phyloP scores from a whole-genome alignment of 2,113 vertebrate species.

The Cavia porcellus region DNA sequence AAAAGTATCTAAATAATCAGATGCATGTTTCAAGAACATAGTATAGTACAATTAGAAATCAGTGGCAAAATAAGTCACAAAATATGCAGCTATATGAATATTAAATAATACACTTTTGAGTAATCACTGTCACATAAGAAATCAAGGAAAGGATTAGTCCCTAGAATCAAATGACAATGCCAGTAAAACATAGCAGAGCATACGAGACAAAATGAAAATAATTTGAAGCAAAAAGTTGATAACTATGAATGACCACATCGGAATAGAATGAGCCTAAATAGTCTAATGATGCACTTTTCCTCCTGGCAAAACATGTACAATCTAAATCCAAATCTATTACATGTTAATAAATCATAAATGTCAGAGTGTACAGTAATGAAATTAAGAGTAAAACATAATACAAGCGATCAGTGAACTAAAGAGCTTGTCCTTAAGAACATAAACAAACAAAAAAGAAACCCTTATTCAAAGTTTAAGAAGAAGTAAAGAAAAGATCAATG shows the following conservation, averaged over 20 bases:
- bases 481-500: background rate
- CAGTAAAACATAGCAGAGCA: background rate
- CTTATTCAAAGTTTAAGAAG: background rate
- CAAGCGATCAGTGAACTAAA: background rate
- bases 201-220: background rate
- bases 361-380: background rate
- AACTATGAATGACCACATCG: background rate
- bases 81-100: background rate
- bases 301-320: too few relatives aligned
- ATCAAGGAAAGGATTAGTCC: background rate
- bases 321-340: background rate
- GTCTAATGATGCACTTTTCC: too few relatives aligned
- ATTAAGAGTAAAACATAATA: background rate
- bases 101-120: background rate
- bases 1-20: background rate
- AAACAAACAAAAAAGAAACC: background rate
- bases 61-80: background rate
- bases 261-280: background rate
- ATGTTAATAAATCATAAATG: background rate
- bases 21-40: background rate
- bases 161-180: background rate
- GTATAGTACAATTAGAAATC: background rate
- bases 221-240: background rate
- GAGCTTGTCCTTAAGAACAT: background rate
- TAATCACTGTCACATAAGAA: background rate